Conservation (phyloP, 37 sponge, comb jelly and placozoan species). For the Chondrosia reniformis region DNA sequence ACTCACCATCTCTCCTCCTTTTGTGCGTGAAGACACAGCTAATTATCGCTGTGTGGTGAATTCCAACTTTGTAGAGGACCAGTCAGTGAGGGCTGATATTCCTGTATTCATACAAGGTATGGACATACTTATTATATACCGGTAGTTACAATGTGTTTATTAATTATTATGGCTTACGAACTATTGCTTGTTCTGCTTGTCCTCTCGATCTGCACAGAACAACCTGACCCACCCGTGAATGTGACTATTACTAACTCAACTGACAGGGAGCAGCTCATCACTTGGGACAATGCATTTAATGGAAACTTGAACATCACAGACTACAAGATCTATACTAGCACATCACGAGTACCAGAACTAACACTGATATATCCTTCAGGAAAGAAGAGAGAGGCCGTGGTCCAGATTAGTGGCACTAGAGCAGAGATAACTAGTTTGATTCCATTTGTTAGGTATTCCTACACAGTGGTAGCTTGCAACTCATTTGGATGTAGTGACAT, state of each 20-base stretch:
- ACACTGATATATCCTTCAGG: background rate
- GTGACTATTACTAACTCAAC: background rate
- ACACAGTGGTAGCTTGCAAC: slow-evolving; percentile 50
- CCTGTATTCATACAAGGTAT: no score
- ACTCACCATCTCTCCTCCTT: slow-evolving; percentile 19
- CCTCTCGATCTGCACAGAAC: slow-evolving; percentile 29
- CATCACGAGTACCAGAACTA: background rate
- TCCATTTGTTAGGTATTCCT: slow-evolving; percentile 55
- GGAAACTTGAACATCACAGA: slow-evolving; percentile 46
- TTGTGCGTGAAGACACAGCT: slow-evolving; percentile 57
- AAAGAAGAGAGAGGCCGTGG: background rate
- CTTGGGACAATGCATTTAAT: slow-evolving; percentile 49
- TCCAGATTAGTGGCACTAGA: background rate
- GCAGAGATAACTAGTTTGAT: slow-evolving; percentile 17
- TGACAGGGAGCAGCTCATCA: slow-evolving; percentile 25
- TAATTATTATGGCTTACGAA: background rate
- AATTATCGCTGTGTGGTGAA: slow-evolving; percentile 57
- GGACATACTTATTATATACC: no score
- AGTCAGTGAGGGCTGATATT: no score
- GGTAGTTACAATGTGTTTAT: no score
- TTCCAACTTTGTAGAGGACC: slow-evolving; percentile 10
- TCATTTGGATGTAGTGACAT: slow-evolving; percentile 41
- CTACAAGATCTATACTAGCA: slow-evolving; percentile 21
- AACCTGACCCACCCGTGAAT: slow-evolving; percentile 46
- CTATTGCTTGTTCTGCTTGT: background rate